These are phyloP conservation scores for Danio albolineatus DNA, from an alignment of 2,797 vertebrate species.

Conservation along the genomic window DNA sequence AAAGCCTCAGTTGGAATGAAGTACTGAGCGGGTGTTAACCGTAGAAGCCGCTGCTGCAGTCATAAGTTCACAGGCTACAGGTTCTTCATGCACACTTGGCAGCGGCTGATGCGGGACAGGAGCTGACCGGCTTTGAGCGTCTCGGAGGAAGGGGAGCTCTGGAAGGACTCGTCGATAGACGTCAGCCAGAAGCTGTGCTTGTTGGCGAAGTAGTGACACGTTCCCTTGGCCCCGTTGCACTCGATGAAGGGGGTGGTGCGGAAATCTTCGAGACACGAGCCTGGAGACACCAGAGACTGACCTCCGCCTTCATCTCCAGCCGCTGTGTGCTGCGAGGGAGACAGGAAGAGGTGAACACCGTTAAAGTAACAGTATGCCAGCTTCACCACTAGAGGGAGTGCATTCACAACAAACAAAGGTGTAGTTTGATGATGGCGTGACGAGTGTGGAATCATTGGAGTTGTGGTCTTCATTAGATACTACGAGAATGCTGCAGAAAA, in stretches of 20 bases:
- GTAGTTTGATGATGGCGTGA: no score
- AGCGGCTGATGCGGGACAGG: slow-evolving; percentile 93
- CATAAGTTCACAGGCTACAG: slow-evolving; percentile 65
- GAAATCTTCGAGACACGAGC: slow-evolving; percentile 98
- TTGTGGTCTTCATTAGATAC: no score
- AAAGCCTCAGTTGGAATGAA: slow-evolving; percentile 12
- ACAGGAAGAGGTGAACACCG: background rate
- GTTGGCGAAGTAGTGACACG: slow-evolving; percentile 97
- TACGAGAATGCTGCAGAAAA: no score
- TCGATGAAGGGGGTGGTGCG: slow-evolving; percentile 95
- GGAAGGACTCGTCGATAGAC: slow-evolving; percentile 86
- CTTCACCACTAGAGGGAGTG: background rate
- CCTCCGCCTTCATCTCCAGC: slow-evolving; percentile 95
- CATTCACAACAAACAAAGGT: no score
- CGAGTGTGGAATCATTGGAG: no score
- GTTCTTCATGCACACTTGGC: slow-evolving; percentile 99
- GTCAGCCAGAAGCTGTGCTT: slow-evolving; percentile 98
- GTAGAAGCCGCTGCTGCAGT: slow-evolving; percentile 22
- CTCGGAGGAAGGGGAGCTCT: slow-evolving; percentile 82
- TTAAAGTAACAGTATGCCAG: background rate
- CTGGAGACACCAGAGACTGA: slow-evolving; percentile 95
- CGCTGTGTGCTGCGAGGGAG: slow-evolving; percentile 86
- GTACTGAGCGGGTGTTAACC: background rate
- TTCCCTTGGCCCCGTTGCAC: slow-evolving; percentile 93
- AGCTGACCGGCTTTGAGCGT: slow-evolving; percentile 96